These are phyloP conservation scores for Isichthys henryi DNA, from an alignment of 2,113 vertebrate species.

Conservation along the genomic window DNA sequence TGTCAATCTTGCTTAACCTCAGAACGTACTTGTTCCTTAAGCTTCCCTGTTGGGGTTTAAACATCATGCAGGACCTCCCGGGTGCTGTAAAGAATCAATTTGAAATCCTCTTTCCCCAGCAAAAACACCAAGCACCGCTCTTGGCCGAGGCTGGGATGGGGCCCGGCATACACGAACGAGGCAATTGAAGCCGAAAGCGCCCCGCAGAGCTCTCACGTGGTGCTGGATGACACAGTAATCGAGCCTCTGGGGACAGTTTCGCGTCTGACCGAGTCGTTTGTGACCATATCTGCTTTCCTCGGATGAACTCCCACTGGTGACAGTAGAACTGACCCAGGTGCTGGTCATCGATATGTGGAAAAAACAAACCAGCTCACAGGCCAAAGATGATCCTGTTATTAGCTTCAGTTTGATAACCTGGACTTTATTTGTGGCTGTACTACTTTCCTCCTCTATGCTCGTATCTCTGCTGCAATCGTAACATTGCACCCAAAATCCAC, in stretches of 20 bases:
- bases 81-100: conserved; percentile 45
- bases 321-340: not conserved
- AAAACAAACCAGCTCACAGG: not conserved
- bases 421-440: not conserved
- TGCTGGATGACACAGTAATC: not conserved
- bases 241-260: not conserved
- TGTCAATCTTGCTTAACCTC: conserved; percentile 43
- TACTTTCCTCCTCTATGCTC: not conserved
- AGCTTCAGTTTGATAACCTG: not conserved
- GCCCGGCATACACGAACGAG: not conserved
- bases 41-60: conserved; percentile 33
- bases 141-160: not conserved
- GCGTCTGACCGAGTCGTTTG: not conserved
- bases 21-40: conserved; percentile 32
- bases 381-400: not conserved
- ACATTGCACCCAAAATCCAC: not conserved
- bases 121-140: not conserved
- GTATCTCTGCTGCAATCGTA: not conserved
- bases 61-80: conserved; percentile 29
- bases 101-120: conserved; percentile 26
- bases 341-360: not conserved
- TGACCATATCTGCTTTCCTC: not conserved
- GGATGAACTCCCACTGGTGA: not conserved
- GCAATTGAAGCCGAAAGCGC: not conserved
- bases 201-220: not conserved